Evolutionary conservation across 2,888 invertebrate species (phyloP).

Genomic region (Corythucha ciliata): DNA sequence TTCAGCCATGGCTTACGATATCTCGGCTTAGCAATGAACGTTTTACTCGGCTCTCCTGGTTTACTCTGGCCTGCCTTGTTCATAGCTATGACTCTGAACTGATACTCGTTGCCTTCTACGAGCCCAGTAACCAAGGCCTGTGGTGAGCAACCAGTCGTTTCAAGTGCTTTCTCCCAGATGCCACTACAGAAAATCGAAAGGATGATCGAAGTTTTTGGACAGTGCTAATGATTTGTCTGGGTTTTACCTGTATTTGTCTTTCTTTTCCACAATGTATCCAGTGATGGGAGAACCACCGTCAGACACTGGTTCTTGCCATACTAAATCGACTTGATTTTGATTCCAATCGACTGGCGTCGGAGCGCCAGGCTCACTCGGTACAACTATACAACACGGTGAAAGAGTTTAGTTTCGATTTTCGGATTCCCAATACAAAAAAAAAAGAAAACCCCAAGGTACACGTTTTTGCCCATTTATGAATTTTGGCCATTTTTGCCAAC

Average conservation of each 20-base stretch:
- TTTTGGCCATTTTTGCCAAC: too few relatives aligned
- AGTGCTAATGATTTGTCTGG: neutral
- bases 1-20: slow-evolving; percentile 52
- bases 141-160: slow-evolving; percentile 64
- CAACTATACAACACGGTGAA: slow-evolving; percentile 49
- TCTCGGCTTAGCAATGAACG: slow-evolving; percentile 75
- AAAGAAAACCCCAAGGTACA: too few relatives aligned
- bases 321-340: slow-evolving; percentile 80
- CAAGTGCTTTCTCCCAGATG: slow-evolving; percentile 84
- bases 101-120: slow-evolving; percentile 92
- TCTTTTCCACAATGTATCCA: slow-evolving; percentile 87
- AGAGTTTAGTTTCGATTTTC: too few relatives aligned
- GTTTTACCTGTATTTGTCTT: slow-evolving; percentile 61
- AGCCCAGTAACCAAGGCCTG: slow-evolving; percentile 77
- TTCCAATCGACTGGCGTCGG: slow-evolving; percentile 90
- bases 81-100: slow-evolving; percentile 89
- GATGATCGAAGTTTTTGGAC: neutral
- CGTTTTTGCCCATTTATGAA: too few relatives aligned
- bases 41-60: slow-evolving; percentile 79
- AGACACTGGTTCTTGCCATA: slow-evolving; percentile 78
- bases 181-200: slow-evolving; percentile 51
- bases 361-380: slow-evolving; percentile 77
- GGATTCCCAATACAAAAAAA: too few relatives aligned
- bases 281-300: slow-evolving; percentile 93
- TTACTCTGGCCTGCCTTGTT: slow-evolving; percentile 93